Base-by-base conservation (phyloP, 1,140 invertebrate species). In the Papilio polyxenes region DNA sequence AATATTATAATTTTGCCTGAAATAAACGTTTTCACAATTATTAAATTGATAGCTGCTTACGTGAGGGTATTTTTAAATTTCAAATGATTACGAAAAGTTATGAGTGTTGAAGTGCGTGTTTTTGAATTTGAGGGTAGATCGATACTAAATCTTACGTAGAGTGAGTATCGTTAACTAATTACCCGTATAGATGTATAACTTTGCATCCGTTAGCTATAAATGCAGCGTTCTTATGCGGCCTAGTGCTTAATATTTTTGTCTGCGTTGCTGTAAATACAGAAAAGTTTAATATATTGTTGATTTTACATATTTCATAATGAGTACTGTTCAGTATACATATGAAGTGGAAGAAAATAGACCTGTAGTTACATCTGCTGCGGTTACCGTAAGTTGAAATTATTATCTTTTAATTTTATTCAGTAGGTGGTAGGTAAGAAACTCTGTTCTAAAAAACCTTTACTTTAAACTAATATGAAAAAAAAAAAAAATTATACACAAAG, bases 11-110 rank as follows among this genome's bases (percentile, higher is more conserved):
- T 17, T 17, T 53, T 53, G 5, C 20, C n/a, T 37, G 10, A 51
- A 51, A 23, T 20, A 53, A 81, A 37, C 11, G 48, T 80, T 23
- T 69, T n/a, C n/a, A 59, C 7, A 59, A 59, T 80, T 44, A 75
- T 78, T 75, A 17, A n/a, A 40, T 80, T 81, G 2, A 62, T 79
- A 51, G 59, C 62, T 77, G 72, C 23, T 69, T 59, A 44, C 44
- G 20, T 49, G n/a, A 78, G 59, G 17, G 74, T 82, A 76, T 8
- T 82, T 51, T 65, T 51, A n/a, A 82, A 75, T 69, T 0, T 72
- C 11, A 59, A n/a, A 17, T 6, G 40, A 4, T 44, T 31, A 31
- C 0, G 23, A 31, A 56, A 56, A 17, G 49, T 13, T 3, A 13
- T 65, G 31, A 77, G 44, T 53, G 13, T 40, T 72, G 56, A 59